phyloP scores from a whole-genome alignment of 2,888 invertebrate genomes.

The Palloptera scutellata region DNA sequence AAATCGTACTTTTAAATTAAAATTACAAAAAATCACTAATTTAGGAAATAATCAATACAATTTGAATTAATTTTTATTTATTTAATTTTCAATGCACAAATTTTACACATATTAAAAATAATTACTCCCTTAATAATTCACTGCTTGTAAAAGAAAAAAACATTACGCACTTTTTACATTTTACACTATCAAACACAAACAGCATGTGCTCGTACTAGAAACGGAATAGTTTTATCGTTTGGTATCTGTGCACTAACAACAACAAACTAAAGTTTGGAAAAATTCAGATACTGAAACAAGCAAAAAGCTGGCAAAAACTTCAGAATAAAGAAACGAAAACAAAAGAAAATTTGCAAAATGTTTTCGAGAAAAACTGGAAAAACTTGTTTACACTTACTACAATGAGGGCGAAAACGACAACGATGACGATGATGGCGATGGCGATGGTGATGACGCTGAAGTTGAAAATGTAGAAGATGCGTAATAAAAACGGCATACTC shows the following conservation, averaged over 20 bases:
- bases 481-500: slow-evolving; percentile 7
- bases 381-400: slow-evolving; percentile 47
- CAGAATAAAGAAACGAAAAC: slow-evolving; percentile 38
- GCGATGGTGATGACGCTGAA: slow-evolving; percentile 31
- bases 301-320: slow-evolving; percentile 35
- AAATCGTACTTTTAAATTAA: too few species aligned
- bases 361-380: slow-evolving; percentile 47
- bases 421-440: slow-evolving; percentile 31
- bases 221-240: neutral
- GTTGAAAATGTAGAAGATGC: slow-evolving; percentile 14
- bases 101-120: too few species aligned
- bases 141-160: too few species aligned
- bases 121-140: too few species aligned
- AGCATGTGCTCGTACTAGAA: neutral
- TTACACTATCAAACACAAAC: too few species aligned
- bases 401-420: slow-evolving; percentile 25
- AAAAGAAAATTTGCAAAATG: slow-evolving; percentile 13
- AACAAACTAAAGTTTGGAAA: slow-evolving; percentile 44
- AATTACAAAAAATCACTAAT: too few species aligned
- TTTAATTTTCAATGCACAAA: too few species aligned
- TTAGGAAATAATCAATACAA: too few species aligned
- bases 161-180: too few species aligned
- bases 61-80: too few species aligned
- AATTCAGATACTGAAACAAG: slow-evolving; percentile 27
- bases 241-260: slow-evolving; percentile 42